Conservation (phyloP, 92 coral and sea anemone genomes). For the Porites rus region DNA sequence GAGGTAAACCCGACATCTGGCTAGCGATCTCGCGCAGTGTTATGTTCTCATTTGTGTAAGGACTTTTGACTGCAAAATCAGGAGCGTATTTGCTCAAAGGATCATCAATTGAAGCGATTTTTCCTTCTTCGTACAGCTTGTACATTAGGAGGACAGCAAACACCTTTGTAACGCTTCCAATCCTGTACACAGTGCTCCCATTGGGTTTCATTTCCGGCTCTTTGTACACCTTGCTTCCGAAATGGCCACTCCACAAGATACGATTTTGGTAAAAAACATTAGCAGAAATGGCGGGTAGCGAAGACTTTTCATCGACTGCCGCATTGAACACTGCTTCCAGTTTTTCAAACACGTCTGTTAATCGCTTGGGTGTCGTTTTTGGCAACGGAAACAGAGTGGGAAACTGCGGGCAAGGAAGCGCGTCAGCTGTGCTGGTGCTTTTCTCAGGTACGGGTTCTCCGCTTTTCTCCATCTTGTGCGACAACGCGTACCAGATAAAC, state of each 20-base stretch:
- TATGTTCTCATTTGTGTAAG: constrained; percentile 57
- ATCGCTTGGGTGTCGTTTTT: constrained; percentile 36
- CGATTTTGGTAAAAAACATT: neutral
- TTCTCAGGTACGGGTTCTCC: too few species aligned
- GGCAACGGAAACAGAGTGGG: constrained; percentile 55
- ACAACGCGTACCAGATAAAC: too few species aligned
- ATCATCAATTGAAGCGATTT: constrained; percentile 64
- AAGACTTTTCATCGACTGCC: constrained; percentile 15
- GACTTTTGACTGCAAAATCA: constrained; percentile 54
- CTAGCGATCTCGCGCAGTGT: constrained; percentile 74
- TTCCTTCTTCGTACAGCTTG: constrained; percentile 58
- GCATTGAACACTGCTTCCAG: constrained; percentile 27
- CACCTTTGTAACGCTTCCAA: constrained; percentile 63
- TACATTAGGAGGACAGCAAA: constrained; percentile 56
- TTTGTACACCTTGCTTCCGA: neutral
- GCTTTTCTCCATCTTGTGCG: too few species aligned
- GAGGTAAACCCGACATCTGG: constrained; percentile 80
- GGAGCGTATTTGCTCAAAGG: constrained; percentile 73
- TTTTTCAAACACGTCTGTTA: constrained; percentile 45
- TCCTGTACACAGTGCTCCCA: constrained; percentile 46
- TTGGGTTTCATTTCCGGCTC: constrained; percentile 18
- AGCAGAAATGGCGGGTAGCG: neutral
- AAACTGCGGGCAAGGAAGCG: constrained; percentile 47
- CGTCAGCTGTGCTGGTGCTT: neutral
- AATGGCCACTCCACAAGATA: neutral